Evolutionary conservation across 2,888 invertebrate species (phyloP).

Genomic region (Agrotis exclamationis): DNA sequence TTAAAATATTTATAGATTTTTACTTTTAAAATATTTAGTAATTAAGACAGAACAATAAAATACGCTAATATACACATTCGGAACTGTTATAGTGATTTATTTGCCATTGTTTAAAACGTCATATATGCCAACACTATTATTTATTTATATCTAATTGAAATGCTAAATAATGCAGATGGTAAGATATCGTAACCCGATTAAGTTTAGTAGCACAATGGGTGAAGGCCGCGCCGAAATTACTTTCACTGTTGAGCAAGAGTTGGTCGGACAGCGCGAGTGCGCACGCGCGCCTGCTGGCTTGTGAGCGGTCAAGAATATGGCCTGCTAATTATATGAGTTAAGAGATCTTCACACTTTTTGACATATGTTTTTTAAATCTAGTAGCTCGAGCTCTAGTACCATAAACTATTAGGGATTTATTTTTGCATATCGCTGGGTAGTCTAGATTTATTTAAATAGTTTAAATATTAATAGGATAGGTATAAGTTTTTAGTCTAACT

Average conservation of each 20-base stretch:
- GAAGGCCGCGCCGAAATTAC: constrained; percentile 84
- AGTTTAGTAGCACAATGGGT: constrained; percentile 75
- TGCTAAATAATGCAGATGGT: constrained; percentile 58
- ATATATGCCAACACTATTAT: constrained; percentile 7
- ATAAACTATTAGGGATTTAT: neutral
- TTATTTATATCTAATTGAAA: constrained; percentile 26
- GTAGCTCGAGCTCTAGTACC: too few relatives aligned
- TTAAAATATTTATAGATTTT: too few relatives aligned
- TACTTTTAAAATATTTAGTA: too few relatives aligned
- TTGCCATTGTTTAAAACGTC: neutral
- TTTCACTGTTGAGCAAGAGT: constrained; percentile 80
- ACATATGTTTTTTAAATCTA: constrained; percentile 4
- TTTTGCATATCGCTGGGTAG: neutral
- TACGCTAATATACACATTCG: too few relatives aligned
- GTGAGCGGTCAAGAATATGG: constrained; percentile 36
- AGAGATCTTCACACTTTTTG: neutral
- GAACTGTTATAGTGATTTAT: neutral
- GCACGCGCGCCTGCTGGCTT: constrained; percentile 36
- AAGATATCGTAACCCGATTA: constrained; percentile 68
- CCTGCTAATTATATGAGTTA: constrained; percentile 26
- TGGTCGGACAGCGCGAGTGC: constrained; percentile 50
- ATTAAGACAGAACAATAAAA: too few relatives aligned
- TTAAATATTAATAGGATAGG: too few relatives aligned
- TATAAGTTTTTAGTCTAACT: too few relatives aligned
- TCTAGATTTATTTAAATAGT: neutral